phyloP scores from a whole-genome alignment of 2,113 vertebrate genomes.

The Anseranas semipalmata region DNA sequence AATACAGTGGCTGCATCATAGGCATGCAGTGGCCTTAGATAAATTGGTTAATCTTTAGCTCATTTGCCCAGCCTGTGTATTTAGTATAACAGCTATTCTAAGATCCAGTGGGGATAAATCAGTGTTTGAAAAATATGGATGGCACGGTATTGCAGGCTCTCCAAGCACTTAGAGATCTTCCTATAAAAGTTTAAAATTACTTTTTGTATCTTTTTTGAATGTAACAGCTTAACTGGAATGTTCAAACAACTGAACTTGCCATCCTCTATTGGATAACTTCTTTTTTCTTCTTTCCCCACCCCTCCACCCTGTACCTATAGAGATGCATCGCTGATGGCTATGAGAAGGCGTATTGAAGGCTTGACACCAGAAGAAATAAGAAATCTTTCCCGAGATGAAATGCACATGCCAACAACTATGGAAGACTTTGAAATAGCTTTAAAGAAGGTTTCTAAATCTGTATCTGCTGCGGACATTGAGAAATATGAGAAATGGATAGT shows the following conservation, averaged over 20 bases:
- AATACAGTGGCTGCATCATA: neutral
- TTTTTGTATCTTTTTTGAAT: neutral
- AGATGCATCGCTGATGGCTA: constrained; percentile 97
- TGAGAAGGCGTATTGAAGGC: constrained; percentile 96
- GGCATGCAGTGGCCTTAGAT: neutral
- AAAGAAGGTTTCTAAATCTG: constrained; percentile 97
- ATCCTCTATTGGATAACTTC: neutral
- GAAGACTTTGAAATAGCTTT: constrained; percentile 95
- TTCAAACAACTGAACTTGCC: neutral
- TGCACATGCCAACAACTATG: constrained; percentile 99
- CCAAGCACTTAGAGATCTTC: neutral
- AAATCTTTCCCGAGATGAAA: constrained; percentile 94
- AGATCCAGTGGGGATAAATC: neutral
- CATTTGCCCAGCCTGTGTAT: neutral
- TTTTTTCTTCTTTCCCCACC: neutral
- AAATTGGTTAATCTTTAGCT: neutral
- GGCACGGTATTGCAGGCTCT: neutral
- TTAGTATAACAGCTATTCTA: neutral
- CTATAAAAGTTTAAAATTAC: neutral
- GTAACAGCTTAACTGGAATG: neutral
- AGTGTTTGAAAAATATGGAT: neutral
- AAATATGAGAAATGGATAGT: constrained; percentile 97
- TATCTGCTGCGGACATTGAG: constrained; percentile 93
- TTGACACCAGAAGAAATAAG: constrained; percentile 96
- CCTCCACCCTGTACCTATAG: constrained; percentile 58